Evolutionary conservation across 2,888 invertebrate species (phyloP), one percentile per base, ranked within the genome.

Genomic region (Marronus borbonicus): DNA sequence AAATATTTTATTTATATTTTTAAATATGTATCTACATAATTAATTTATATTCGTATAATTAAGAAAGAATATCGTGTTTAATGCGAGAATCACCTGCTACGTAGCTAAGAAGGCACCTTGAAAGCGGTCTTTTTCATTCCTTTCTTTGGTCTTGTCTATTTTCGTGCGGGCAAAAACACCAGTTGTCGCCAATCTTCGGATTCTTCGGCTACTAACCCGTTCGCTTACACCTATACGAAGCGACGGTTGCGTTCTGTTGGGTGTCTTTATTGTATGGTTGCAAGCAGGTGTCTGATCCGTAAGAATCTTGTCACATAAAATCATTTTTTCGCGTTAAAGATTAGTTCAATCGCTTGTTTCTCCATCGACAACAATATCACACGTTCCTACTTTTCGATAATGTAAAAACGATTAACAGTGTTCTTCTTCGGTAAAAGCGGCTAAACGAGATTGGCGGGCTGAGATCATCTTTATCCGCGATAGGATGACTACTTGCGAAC

Each of bases 61-160:
- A 31, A 31, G 5, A 31, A 4, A 31, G 5, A 31, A 31, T 31
- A 5, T 31, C 31, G 31, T 31, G 31, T 31, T 31, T 31, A 31
- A 31, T 55, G 3, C 55, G 55, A n/a, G 17, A 17, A 20, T 60
- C 60, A 68, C 49, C 66, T 68, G 66, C 20, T 52, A 52, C 14
- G 3, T 17, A 39, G 39, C 66, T 66, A n/a, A 17, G 65, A 10
- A 20, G 66, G 3, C 20, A 20, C 52, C 49, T 52, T 8, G 49
- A 49, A 49, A 20, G 28, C n/a, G n/a, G 3, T 52, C n/a, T 52
- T 52, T 52, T 52, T 17, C n/a, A n/a, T 52, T 52, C 3, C 17
- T 44, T 65, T 65, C 36, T 65, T 65, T 36, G 5, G n/a, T 65
- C 17, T 55, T 20, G 65, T 68, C 50, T 68, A 68, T 68, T 68